Base-by-base conservation (phyloP, 2,113 vertebrate genomes). In the Ramphastos sulfuratus region DNA sequence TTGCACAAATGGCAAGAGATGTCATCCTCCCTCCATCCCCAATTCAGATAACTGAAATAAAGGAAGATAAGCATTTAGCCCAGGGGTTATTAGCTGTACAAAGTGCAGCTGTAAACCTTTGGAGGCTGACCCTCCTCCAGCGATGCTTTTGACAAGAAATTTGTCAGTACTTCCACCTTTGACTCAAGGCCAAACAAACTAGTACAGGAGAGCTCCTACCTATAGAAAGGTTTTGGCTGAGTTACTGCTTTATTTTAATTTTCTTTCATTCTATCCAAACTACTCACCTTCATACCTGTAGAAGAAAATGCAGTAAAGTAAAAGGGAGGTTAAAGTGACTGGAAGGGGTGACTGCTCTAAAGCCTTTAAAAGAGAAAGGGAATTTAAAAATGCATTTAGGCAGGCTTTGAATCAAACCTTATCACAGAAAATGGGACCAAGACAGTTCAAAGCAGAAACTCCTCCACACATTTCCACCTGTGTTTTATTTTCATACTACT, bases 21-120 rank as follows among this genome's bases (percentile, higher is more conserved):
- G 81, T 82, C 89, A 93, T 81, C 90, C 85, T 93, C 76, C 54
- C 73, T 92, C 73, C 75, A 91, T 86, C 76, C 76, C 11, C 87
- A 91, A 37, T 85, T 88, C 80, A 89, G 90, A 94, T 66, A 80
- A 84, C 78, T 17, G 46, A 96, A 91, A 95, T 82, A 91, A 94
- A 91, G 55, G 72, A 64, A 92, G 82, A 83, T 88, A 91, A 94
- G 89, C 87, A 88, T 84, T 87, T 74, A 90, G 87, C 91, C 70
- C 61, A 58, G 67, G 66, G 92, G 56, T 92, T 92, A 90, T 90
- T 94, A 96, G 79, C 79, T 83, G 35, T 78, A 91, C 58, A 86
- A 90, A 94, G 33, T 65, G 66, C 59, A 90, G 64, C 59, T 72
- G 44, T 65, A 93, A 94, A 91, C 55, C 80, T 88, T 48, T 56